A percentile compares a stretch with the other conserved stretches of the same genome.
These are phyloP conservation scores for Blastobasis lacticolella DNA, from an alignment of 2,888 invertebrate genomes.

Conservation along the genomic window DNA sequence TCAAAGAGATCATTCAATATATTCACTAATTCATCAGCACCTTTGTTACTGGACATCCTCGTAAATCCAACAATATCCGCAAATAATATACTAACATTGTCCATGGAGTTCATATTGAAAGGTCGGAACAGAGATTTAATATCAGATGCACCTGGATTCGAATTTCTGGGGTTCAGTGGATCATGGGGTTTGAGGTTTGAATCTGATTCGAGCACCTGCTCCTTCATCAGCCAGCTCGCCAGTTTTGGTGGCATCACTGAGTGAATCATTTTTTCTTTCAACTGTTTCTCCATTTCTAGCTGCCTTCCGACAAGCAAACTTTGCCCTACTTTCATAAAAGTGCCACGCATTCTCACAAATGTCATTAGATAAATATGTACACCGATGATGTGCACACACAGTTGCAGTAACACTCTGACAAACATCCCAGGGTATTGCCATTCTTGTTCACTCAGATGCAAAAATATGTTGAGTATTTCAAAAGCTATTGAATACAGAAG, in stretches of 20 bases:
- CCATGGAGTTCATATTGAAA: constrained; percentile 98
- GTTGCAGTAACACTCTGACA: constrained; percentile 85
- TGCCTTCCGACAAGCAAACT: constrained; percentile 91
- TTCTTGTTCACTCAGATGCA: constrained; percentile 65
- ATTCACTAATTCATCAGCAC: constrained; percentile 95
- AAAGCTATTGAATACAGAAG: constrained; percentile 88
- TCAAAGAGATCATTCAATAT: constrained; percentile 97
- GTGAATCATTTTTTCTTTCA: constrained; percentile 97
- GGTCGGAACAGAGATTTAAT: constrained; percentile 91
- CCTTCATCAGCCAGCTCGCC: constrained; percentile 88
- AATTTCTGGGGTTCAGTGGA: constrained; percentile 58
- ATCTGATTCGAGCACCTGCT: constrained; percentile 77
- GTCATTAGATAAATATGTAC: constrained; percentile 95
- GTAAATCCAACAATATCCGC: constrained; percentile 99
- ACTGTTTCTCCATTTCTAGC: constrained; percentile 92
- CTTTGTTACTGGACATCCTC: constrained; percentile 96
- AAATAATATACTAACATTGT: constrained; percentile 95
- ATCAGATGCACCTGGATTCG: constrained; percentile 76
- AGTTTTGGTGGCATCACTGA: constrained; percentile 98
- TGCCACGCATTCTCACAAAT: constrained; percentile 93
- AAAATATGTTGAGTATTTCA: constrained; percentile 80
- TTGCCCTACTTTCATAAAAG: constrained; percentile 97
- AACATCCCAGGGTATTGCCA: constrained; percentile 75
- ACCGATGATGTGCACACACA: constrained; percentile 93
- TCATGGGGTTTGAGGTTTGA: constrained; percentile 68